Base-by-base conservation (phyloP, 2,797 vertebrate genomes). In the Astyanax mexicanus region DNA sequence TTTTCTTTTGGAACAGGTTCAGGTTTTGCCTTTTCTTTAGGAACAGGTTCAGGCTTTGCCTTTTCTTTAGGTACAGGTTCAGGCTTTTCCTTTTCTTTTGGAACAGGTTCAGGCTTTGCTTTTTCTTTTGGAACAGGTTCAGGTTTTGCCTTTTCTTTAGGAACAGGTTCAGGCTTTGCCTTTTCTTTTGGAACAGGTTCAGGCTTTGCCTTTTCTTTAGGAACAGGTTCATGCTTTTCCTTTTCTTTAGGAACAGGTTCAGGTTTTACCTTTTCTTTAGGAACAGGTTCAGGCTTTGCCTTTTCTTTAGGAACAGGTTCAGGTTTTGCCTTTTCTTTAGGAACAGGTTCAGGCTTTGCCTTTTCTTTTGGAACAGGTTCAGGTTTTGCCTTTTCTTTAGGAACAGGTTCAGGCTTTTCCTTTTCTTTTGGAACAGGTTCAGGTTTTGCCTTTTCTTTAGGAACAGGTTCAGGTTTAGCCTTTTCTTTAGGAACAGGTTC, bases 371-470 rank as follows among this genome's bases (percentile, higher is more conserved):
- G 21, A 49, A 13, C 57, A 23, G 42, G 12, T 61, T 71, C 25
- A 13, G 32, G 66, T 23, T 75, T 45, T 25, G 37, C 64, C 23
- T 75, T 45, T 25, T 37, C 64, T 27, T 68, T 75, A n/a, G 11
- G 29, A 49, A 13, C 57, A 23, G 42, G 12, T 61, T 71, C 25
- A 13, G 32, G 66, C 23, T 75, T 45, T 40, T 68, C 38, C 13
- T 67, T 45, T 40, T 68, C 38, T 13, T 67, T 57, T 21, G 29
- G 12, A 68, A 64, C 49, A 8, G 55, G 55, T 61, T 49, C 44
- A 47, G 27, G 5, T 35, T 49, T 67, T 10, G 23, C 32, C 23
- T 58, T 60, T 47, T n/a, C n/a, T n/a, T n/a, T n/a, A n/a, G n/a
- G n/a, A n/a, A n/a, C n/a, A n/a, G 25, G 27, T 54, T 2, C 1